These are phyloP conservation scores for Tricholaema leucomelas DNA, from an alignment of 2,113 vertebrate genomes.

Conservation along the genomic window DNA sequence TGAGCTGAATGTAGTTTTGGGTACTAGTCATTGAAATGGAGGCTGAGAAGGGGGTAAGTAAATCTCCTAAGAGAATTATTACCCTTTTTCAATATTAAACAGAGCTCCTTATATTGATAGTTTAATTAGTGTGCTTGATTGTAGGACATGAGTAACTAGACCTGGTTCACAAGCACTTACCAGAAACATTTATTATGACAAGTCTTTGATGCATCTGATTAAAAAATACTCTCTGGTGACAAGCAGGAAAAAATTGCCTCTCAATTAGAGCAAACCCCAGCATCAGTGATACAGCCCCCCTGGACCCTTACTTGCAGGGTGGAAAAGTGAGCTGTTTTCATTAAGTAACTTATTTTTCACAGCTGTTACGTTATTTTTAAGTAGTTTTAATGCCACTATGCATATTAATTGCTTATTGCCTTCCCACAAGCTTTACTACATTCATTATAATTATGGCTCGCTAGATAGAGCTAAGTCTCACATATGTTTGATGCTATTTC, in stretches of 20 bases:
- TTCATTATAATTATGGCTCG: constrained; percentile 48
- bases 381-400: constrained; percentile 68
- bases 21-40: neutral
- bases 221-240: neutral
- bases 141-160: neutral
- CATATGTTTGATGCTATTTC: constrained; percentile 23
- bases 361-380: constrained; percentile 75
- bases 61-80: neutral
- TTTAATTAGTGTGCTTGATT: neutral
- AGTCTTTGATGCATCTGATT: neutral
- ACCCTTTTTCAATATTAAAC: constrained; percentile 1
- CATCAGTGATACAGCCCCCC: neutral
- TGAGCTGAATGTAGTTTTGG: neutral
- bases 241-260: neutral
- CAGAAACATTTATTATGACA: neutral
- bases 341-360: constrained; percentile 67
- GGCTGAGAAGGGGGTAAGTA: neutral
- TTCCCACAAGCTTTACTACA: constrained; percentile 47
- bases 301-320: neutral
- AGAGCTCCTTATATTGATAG: neutral
- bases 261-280: neutral
- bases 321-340: constrained; percentile 67
- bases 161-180: neutral
- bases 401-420: constrained; percentile 70
- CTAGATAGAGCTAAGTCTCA: neutral